A percentile compares a stretch with the other conserved stretches of the same genome.
Conservation (phyloP, 2,888 invertebrate genomes). For the Teleogryllus oceanicus region DNA sequence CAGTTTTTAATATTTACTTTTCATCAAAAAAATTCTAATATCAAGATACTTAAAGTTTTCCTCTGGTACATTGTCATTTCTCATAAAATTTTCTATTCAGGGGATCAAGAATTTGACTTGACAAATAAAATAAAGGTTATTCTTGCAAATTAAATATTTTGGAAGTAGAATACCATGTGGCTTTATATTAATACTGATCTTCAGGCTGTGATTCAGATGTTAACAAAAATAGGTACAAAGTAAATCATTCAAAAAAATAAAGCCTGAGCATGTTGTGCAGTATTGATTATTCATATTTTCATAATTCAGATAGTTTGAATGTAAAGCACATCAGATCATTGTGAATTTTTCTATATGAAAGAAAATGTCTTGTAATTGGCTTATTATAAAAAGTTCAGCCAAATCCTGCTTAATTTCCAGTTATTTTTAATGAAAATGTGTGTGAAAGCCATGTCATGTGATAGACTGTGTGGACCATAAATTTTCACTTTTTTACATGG, state of each 20-base stretch:
- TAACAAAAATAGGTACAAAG: neutral
- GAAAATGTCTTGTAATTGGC: neutral
- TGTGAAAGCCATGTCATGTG: neutral
- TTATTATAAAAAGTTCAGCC: neutral
- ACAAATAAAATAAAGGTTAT: too few species aligned
- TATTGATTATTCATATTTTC: slow-evolving; percentile 9
- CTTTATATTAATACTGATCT: neutral
- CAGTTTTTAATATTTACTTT: too few species aligned
- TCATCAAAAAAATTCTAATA: too few species aligned
- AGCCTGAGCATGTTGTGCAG: neutral
- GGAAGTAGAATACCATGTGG: neutral
- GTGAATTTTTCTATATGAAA: neutral
- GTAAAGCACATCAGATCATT: neutral
- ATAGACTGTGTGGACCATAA: slow-evolving; percentile 11
- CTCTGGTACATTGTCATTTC: too few species aligned
- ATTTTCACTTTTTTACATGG: slow-evolving; percentile 18
- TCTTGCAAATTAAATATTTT: too few species aligned
- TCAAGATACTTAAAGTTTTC: too few species aligned
- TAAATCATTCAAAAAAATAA: neutral
- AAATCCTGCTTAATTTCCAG: neutral
- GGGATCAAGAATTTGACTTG: too few species aligned
- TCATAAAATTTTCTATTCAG: too few species aligned
- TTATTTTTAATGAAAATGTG: neutral
- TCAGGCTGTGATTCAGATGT: slow-evolving; percentile 9
- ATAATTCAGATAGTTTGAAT: neutral